These are phyloP conservation scores for Diarsia dahlii DNA, from an alignment of 2,888 invertebrate genomes.

Conservation along the genomic window DNA sequence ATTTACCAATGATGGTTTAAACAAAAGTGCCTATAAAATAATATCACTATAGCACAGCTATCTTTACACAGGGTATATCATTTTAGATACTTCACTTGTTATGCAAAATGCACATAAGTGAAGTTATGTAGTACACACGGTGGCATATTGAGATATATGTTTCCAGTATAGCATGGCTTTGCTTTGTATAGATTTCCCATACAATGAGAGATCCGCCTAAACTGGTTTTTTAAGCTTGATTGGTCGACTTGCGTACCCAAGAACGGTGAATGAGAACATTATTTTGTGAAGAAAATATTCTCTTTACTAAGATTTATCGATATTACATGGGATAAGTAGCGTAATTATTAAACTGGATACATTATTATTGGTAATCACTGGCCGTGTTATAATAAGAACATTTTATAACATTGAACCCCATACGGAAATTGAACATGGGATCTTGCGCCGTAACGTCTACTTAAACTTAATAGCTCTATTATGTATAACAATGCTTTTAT, in stretches of 20 bases:
- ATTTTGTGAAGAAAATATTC: conserved; percentile 51
- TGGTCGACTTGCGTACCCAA: not conserved
- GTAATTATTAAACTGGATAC: conserved; percentile 55
- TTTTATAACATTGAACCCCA: conserved; percentile 54
- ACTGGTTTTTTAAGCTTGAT: too few species aligned
- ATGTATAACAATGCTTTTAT: conserved; percentile 48
- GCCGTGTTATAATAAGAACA: conserved; percentile 59
- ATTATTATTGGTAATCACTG: conserved; percentile 64
- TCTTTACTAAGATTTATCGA: conserved; percentile 55
- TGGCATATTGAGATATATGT: too few species aligned
- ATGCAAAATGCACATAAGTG: conserved; percentile 42
- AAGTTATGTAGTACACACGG: conserved; percentile 12
- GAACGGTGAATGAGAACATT: conserved; percentile 36
- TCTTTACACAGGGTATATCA: conserved; percentile 24
- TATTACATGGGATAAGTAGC: conserved; percentile 62
- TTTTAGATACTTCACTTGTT: conserved; percentile 48
- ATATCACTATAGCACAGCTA: conserved; percentile 12
- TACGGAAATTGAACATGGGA: conserved; percentile 62
- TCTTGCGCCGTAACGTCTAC: conserved; percentile 37
- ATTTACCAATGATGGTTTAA: not conserved
- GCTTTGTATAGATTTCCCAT: too few species aligned
- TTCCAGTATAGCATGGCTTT: too few species aligned
- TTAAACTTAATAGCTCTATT: conserved; percentile 65
- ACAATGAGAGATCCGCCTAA: too few species aligned
- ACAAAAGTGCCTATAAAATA: not conserved